Evolutionary conservation across 2,113 vertebrate species (phyloP).

Genomic region (Nestor notabilis): DNA sequence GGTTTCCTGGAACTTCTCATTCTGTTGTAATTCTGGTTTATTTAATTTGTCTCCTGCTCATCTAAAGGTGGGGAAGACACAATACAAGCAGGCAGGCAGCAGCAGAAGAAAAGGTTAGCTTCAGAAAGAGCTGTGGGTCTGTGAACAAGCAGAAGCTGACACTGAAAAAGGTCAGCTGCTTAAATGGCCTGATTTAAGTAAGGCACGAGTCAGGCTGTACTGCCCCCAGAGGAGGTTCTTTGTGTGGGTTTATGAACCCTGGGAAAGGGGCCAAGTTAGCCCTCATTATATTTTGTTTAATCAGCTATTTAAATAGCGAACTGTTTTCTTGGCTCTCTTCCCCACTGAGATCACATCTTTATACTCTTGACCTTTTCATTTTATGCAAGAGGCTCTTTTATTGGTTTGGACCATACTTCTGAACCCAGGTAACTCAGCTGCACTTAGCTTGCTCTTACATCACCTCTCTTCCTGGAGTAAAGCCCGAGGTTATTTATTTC

Average conservation of each 20-base stretch:
- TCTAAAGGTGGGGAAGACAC: background rate
- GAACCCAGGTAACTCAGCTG: background rate
- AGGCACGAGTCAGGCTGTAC: constrained; percentile 1
- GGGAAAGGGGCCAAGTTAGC: constrained; percentile 67
- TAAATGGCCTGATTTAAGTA: constrained; percentile 60
- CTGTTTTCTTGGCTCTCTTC: constrained; percentile 48
- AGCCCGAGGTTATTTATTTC: background rate
- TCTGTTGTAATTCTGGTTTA: background rate
- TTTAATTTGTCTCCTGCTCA: background rate
- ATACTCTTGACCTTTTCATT: constrained; percentile 60
- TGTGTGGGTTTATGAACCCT: constrained; percentile 72
- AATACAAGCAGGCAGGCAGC: background rate
- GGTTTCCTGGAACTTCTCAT: background rate
- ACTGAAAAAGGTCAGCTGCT: constrained; percentile 43
- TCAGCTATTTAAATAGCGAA: constrained; percentile 67
- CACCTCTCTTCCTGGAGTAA: background rate
- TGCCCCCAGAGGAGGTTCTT: constrained; percentile 32
- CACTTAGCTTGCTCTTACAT: background rate
- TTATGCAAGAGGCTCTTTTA: background rate
- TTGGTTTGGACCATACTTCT: background rate
- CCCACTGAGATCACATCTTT: background rate
- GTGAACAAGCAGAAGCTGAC: constrained; percentile 18
- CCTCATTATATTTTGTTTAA: constrained; percentile 77
- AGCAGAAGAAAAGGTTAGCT: constrained; percentile 39
- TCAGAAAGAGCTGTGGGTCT: background rate